These are phyloP conservation scores for Zeus faber DNA, from an alignment of 2,113 vertebrate genomes.

Conservation along the genomic window DNA sequence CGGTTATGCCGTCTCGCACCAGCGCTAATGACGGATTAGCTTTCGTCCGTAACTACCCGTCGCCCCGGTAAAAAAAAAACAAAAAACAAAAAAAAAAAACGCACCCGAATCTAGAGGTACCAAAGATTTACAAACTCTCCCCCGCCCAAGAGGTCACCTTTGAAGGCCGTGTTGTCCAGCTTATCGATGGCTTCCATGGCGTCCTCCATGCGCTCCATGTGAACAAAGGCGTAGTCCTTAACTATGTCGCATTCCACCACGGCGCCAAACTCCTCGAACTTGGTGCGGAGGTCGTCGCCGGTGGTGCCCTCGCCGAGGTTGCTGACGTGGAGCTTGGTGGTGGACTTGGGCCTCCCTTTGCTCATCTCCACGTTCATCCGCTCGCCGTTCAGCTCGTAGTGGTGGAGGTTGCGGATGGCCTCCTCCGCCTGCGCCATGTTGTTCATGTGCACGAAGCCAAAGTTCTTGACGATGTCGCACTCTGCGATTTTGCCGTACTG, in stretches of 20 bases:
- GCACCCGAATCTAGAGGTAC: conserved; percentile 28
- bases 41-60: too few relatives aligned
- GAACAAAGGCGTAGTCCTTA: conserved; percentile 94
- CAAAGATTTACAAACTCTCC: conserved; percentile 38
- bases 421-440: conserved; percentile 82
- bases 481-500: conserved; percentile 90
- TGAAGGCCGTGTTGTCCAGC: conserved; percentile 86
- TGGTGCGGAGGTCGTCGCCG: conserved; percentile 81
- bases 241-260: conserved; percentile 96
- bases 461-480: conserved; percentile 94
- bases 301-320: conserved; percentile 83
- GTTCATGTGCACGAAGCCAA: conserved; percentile 93
- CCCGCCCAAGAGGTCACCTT: conserved; percentile 80
- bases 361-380: conserved; percentile 93
- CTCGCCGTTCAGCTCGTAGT: conserved; percentile 85
- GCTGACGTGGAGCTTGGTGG: conserved; percentile 92
- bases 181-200: conserved; percentile 88
- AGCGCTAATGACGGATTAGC: too few relatives aligned
- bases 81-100: conserved; percentile 33
- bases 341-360: conserved; percentile 86
- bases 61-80: too few relatives aligned
- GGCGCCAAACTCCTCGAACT: conserved; percentile 87
- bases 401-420: conserved; percentile 89
- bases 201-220: conserved; percentile 92
- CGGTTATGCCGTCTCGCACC: too few relatives aligned